A percentile compares a stretch with the other conserved stretches of the same genome.
These are phyloP conservation scores for Mesorhabditis sp. DNA, from an alignment of 2,888 invertebrate genomes.

Conservation along the genomic window DNA sequence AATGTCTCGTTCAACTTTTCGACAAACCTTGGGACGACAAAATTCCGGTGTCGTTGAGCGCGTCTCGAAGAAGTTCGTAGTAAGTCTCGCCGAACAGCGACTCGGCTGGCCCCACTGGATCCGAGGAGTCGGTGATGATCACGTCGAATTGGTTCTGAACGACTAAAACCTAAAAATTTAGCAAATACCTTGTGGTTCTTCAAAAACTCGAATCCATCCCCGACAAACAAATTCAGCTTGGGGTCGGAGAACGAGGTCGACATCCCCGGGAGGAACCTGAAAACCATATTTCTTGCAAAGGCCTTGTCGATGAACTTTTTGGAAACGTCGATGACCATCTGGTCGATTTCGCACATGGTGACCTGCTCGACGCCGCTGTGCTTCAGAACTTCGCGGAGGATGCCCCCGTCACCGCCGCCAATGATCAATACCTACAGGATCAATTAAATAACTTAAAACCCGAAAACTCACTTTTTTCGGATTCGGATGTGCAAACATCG, in stretches of 20 bases:
- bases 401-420: constrained; percentile 97
- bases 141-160: constrained; percentile 77
- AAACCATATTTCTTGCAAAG: no score
- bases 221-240: constrained; percentile 78
- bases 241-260: constrained; percentile 78
- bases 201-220: constrained; percentile 93
- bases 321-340: constrained; percentile 80
- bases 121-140: constrained; percentile 95
- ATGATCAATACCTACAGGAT: constrained; percentile 75
- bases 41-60: constrained; percentile 79
- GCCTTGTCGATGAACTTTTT: constrained; percentile 64
- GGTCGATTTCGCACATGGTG: constrained; percentile 90
- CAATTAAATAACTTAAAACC: background rate
- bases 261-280: constrained; percentile 78
- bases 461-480: constrained; percentile 72
- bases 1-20: background rate
- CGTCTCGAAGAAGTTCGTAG: constrained; percentile 77
- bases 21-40: constrained; percentile 78
- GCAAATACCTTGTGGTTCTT: constrained; percentile 68
- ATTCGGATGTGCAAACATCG: constrained; percentile 82
- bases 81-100: constrained; percentile 76
- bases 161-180: background rate
- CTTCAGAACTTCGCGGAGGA: constrained; percentile 85
- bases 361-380: constrained; percentile 82
- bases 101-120: constrained; percentile 83